Evolutionary conservation across 2,888 invertebrate genomes (phyloP).

Genomic region (Cryptophagus acutangulus): DNA sequence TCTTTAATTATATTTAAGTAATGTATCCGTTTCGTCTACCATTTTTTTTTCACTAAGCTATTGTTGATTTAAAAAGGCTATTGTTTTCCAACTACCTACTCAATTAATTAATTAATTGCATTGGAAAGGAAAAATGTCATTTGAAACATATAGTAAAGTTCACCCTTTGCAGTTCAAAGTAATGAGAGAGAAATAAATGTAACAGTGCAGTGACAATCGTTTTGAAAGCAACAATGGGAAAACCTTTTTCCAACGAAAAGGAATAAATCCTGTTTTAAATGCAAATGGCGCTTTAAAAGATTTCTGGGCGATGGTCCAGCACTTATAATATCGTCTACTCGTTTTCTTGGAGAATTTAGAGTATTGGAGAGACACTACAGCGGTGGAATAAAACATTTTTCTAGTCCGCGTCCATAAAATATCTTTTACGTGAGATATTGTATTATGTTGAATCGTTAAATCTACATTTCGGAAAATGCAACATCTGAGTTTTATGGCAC

Average conservation of each 20-base stretch:
- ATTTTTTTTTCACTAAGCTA: too few relatives aligned
- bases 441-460: slow-evolving; percentile 5
- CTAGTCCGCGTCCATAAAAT: slow-evolving; percentile 4
- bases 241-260: slow-evolving; percentile 6
- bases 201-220: too few relatives aligned
- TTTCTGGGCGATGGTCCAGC: slow-evolving; percentile 17
- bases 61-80: too few relatives aligned
- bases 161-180: too few relatives aligned
- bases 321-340: slow-evolving; percentile 8
- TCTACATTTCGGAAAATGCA: slow-evolving; percentile 4
- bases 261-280: slow-evolving; percentile 20
- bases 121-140: too few relatives aligned
- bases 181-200: too few relatives aligned
- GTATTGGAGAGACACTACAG: neutral
- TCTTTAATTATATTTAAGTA: too few relatives aligned
- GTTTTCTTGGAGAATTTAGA: slow-evolving; percentile 4
- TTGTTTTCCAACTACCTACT: too few relatives aligned
- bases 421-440: slow-evolving; percentile 11
- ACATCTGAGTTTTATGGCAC: neutral
- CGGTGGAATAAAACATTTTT: slow-evolving; percentile 9
- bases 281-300: slow-evolving; percentile 21
- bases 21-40: too few relatives aligned
- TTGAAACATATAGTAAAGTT: too few relatives aligned
- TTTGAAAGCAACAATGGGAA: too few relatives aligned
- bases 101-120: too few relatives aligned